These are phyloP conservation scores for Antigone vipio DNA, from an alignment of 2,113 vertebrate genomes.

Conservation along the genomic window DNA sequence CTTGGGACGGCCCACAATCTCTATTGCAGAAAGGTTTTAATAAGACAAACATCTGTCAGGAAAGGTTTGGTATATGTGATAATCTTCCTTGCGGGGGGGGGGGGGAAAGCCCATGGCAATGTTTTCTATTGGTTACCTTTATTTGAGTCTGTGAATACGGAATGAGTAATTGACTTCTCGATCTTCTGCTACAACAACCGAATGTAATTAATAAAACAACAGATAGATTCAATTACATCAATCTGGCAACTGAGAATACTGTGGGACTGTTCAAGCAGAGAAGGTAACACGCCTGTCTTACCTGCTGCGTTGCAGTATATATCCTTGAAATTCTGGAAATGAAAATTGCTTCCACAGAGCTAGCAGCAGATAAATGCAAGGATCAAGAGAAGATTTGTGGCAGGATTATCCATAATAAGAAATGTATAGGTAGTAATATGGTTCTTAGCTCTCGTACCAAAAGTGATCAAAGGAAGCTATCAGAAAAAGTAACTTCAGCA, in stretches of 20 bases:
- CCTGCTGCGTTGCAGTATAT: neutral
- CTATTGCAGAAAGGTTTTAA: neutral
- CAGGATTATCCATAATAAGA: neutral
- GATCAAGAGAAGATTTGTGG: slow-evolving; percentile 56
- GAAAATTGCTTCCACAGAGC: slow-evolving; percentile 7
- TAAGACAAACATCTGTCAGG: neutral
- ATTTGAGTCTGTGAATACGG: neutral
- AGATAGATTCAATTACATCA: neutral
- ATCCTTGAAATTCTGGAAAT: slow-evolving; percentile 24
- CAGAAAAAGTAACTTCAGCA: neutral
- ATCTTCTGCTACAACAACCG: neutral
- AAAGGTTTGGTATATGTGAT: neutral
- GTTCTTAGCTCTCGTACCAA: neutral
- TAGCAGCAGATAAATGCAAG: neutral
- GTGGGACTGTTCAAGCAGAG: neutral
- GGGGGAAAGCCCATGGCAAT: neutral
- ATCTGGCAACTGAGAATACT: neutral
- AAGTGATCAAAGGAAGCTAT: slow-evolving; percentile 10
- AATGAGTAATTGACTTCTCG: neutral
- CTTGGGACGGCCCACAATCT: neutral
- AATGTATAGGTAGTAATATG: slow-evolving; percentile 13
- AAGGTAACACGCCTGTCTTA: neutral
- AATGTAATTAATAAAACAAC: neutral
- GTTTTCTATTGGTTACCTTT: neutral
- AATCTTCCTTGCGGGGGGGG: neutral